Base-by-base conservation (phyloP, 2,113 vertebrate genomes). In the Eptesicus fuscus region DNA sequence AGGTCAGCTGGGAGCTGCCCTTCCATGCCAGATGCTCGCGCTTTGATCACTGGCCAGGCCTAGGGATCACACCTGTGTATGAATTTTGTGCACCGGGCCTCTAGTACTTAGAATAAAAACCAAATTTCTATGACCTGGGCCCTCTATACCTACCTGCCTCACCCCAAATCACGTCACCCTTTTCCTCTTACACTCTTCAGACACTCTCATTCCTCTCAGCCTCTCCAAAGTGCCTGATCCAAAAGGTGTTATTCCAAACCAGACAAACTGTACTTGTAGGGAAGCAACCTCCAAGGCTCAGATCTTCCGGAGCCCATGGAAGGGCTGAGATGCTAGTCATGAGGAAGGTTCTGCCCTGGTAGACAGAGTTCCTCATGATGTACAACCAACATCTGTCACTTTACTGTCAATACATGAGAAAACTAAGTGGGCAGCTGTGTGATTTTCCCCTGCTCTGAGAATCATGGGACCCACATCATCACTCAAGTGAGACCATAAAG, bases 331-430 rank as follows among this genome's bases (percentile, higher is more conserved):
- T 32, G 32, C 3, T 59, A 90, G 56, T 16, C 70, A 76, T 42
- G 16, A 93, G 20, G 9, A 77, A 86, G 51, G 4, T n/a, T 70
- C 30, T 85, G 22, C 51, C 40, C 6, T 61, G n/a, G 37, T 37
- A 85, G 47, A 70, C 35, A 87, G 51, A 73, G 16, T 79, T 28
- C 44, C 14, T 82, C 59, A 40, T 44, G 44, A 56, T 13, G 61
- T 61, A 51, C 59, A 42, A 73, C 17, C 44, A 82, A 61, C 28
- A 70, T 47, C 59, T 74, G 12, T 70, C 91, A 91, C 74, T 91
- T 44, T 53, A 42, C 47, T 78, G 18, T 86, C 25, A 93, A 42
- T 53, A 35, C 47, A 4, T 65, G 51, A 80, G 56, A 88, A 94
- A 86, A 56, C 23, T 40, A 90, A 91, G 18, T 7, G 17, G 35